Percentiles rank a stretch among this genome's conserved stretches.
phyloP scores from a whole-genome alignment of 2,113 vertebrate genomes.

The Xenopus borealis region DNA sequence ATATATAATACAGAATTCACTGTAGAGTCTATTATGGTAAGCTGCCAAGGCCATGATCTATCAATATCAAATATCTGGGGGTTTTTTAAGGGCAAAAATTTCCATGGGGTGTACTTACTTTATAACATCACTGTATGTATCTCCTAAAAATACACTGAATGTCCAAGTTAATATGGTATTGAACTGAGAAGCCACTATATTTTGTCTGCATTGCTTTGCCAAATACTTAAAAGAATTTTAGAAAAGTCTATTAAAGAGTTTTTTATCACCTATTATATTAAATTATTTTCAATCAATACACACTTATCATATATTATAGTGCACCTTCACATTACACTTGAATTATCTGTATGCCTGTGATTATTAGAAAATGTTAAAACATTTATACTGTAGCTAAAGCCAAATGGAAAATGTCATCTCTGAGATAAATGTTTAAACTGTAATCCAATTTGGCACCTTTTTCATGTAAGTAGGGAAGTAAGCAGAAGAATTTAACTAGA shows the following conservation, averaged over 20 bases:
- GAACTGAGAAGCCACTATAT: no score
- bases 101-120: no score
- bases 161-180: no score
- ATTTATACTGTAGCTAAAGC: not conserved
- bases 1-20: no score
- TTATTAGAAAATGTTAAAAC: constrained; percentile 4
- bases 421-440: not conserved
- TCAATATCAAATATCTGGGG: no score
- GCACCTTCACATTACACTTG: not conserved
- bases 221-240: not conserved
- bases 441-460: not conserved
- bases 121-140: no score
- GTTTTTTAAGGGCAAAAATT: no score
- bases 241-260: not conserved
- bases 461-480: no score
- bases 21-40: no score
- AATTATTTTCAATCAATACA: constrained; percentile 1
- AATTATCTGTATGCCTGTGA: not conserved
- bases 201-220: not conserved
- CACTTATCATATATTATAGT: not conserved
- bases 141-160: no score
- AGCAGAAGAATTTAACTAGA: no score
- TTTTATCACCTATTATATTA: not conserved
- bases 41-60: no score
- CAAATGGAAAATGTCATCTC: not conserved